A percentile compares a stretch with the other conserved stretches of the same genome.
These are phyloP conservation scores for Pimpla rufipes DNA, from an alignment of 2,888 invertebrate genomes.

Conservation along the genomic window DNA sequence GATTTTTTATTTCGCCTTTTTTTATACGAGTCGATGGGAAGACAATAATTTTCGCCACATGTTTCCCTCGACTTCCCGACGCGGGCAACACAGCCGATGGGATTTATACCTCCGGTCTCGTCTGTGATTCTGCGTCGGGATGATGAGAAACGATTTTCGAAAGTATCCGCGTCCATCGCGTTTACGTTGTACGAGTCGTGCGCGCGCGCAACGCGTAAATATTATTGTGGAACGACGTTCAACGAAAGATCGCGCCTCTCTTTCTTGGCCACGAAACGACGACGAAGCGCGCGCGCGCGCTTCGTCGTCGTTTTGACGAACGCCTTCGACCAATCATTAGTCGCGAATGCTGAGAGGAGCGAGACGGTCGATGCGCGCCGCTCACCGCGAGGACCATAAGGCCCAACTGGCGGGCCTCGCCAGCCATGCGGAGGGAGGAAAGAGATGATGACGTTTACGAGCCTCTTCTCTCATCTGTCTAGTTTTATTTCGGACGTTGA, in stretches of 20 bases:
- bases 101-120: constrained; percentile 13
- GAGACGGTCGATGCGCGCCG: not conserved
- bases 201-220: constrained; percentile 31
- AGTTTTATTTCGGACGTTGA: constrained; percentile 51
- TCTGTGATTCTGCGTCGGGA: not conserved
- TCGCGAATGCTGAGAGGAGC: not conserved
- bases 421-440: not conserved
- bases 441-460: constrained; percentile 58
- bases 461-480: constrained; percentile 38
- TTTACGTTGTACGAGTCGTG: constrained; percentile 48
- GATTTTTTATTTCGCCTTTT: not conserved
- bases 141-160: constrained; percentile 41
- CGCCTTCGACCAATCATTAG: constrained; percentile 38
- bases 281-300: not conserved
- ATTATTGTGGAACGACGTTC: constrained; percentile 40
- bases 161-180: constrained; percentile 29
- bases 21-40: not conserved
- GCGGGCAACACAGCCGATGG: not conserved
- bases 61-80: not conserved
- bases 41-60: not conserved
- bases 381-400: not conserved
- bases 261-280: not conserved
- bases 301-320: constrained; percentile 14
- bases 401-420: constrained; percentile 1
- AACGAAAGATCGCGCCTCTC: constrained; percentile 2